Evolutionary conservation across 2,113 vertebrate genomes (phyloP).

Genomic region (Pogona vitticeps): DNA sequence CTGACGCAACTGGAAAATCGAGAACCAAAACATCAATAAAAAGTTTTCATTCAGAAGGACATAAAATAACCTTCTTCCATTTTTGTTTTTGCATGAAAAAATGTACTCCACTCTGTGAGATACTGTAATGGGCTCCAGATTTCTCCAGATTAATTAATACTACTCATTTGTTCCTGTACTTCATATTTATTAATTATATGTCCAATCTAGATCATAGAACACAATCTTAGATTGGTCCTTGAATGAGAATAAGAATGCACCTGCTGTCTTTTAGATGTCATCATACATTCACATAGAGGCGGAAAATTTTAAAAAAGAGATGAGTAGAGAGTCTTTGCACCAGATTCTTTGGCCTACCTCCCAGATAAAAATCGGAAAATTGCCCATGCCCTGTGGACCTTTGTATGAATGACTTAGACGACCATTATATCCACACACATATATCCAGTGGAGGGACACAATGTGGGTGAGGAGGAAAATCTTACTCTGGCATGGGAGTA

Average conservation of each 20-base stretch:
- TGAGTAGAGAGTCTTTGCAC: not conserved
- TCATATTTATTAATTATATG: not conserved
- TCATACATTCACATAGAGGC: not conserved
- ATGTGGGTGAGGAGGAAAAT: not conserved
- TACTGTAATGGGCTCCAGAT: not conserved
- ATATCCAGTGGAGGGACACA: not conserved
- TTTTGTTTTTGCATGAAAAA: conserved; percentile 21
- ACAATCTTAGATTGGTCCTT: not conserved
- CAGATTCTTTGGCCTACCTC: not conserved
- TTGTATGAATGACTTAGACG: not conserved
- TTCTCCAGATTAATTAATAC: conserved; percentile 13
- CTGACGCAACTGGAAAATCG: conserved; percentile 87
- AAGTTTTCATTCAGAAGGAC: conserved; percentile 60
- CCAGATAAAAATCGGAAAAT: not conserved
- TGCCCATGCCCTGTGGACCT: not conserved
- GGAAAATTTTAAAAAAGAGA: not conserved
- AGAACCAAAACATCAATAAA: conserved; percentile 75
- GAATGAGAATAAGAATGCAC: not conserved
- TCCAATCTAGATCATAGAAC: not conserved
- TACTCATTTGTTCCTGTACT: not conserved
- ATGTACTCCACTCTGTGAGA: not conserved
- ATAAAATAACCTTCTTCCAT: not conserved
- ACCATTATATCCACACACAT: not conserved
- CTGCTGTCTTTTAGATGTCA: not conserved
- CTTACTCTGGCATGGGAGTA: no score